These are phyloP conservation scores for Muscidifurax raptorellus DNA, from an alignment of 1,140 invertebrate genomes.

Conservation along the genomic window DNA sequence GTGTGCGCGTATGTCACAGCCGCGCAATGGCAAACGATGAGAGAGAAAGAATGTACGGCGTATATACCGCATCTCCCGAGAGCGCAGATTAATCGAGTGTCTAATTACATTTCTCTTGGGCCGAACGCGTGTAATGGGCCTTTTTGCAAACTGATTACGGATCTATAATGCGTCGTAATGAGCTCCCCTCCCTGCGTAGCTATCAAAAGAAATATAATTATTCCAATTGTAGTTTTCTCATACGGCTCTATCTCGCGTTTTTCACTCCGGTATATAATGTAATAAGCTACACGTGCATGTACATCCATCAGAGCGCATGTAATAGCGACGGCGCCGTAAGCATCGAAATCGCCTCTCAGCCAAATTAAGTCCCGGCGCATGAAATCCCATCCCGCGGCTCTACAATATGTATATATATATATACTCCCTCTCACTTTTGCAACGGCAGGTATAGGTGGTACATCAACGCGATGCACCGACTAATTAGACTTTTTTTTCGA, in stretches of 20 bases:
- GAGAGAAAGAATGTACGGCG: background rate
- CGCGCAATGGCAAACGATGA: background rate
- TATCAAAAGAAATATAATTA: background rate
- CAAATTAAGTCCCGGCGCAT: background rate
- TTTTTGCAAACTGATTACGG: background rate
- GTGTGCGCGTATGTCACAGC: background rate
- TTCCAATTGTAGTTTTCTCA: background rate
- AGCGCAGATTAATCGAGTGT: background rate
- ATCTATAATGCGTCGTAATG: no score
- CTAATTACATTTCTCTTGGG: background rate
- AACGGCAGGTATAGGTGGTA: background rate
- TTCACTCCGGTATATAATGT: no score
- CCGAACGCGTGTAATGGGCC: no score
- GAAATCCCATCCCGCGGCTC: background rate
- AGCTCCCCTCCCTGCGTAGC: background rate
- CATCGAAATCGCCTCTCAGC: background rate
- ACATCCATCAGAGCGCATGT: background rate
- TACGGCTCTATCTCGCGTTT: no score
- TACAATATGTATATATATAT: background rate
- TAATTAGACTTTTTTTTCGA: constrained; percentile 1
- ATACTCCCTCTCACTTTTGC: background rate
- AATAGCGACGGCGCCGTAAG: background rate
- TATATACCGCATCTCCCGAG: no score
- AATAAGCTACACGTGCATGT: no score
- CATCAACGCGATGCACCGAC: background rate